Percentiles rank a stretch among this genome's conserved stretches.
These are phyloP conservation scores for Chaetorhynchus papuensis DNA, from an alignment of 2,113 vertebrate species.

Conservation along the genomic window DNA sequence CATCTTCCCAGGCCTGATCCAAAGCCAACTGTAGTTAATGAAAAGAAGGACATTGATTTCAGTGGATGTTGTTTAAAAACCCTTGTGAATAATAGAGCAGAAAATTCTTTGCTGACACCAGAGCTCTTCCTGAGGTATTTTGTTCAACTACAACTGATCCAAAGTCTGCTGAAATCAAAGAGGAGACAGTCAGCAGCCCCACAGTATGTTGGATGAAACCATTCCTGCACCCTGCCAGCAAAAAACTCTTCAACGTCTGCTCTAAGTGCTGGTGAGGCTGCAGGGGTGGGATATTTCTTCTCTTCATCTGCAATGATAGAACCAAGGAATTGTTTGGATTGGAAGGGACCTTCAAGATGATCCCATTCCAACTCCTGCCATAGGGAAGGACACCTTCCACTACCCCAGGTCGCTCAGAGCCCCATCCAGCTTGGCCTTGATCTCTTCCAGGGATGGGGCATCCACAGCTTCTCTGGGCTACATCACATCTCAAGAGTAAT, in stretches of 20 bases:
- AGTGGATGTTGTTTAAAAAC: neutral
- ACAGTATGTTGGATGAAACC: neutral
- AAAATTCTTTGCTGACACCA: neutral
- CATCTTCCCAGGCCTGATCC: neutral
- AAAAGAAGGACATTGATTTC: constrained; percentile 18
- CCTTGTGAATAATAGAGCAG: neutral
- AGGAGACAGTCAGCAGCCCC: neutral
- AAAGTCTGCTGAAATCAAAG: neutral
- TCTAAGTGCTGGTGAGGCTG: neutral
- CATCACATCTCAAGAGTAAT: neutral
- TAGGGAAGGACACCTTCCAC: neutral
- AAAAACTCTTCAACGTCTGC: neutral
- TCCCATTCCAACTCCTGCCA: neutral
- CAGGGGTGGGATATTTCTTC: neutral
- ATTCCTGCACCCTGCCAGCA: neutral
- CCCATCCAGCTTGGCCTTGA: neutral
- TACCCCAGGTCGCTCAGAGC: neutral
- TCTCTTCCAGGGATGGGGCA: neutral
- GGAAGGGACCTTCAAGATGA: neutral
- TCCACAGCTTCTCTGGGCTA: neutral
- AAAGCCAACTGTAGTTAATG: constrained; percentile 5
- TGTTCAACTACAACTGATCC: neutral
- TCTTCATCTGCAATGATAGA: neutral
- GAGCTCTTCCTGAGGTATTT: neutral
- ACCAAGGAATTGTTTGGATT: neutral